Evolutionary conservation across 2,797 vertebrate species (phyloP), one percentile per base, ranked within the genome.

Genomic region (Chlorospingus semifuscus): DNA sequence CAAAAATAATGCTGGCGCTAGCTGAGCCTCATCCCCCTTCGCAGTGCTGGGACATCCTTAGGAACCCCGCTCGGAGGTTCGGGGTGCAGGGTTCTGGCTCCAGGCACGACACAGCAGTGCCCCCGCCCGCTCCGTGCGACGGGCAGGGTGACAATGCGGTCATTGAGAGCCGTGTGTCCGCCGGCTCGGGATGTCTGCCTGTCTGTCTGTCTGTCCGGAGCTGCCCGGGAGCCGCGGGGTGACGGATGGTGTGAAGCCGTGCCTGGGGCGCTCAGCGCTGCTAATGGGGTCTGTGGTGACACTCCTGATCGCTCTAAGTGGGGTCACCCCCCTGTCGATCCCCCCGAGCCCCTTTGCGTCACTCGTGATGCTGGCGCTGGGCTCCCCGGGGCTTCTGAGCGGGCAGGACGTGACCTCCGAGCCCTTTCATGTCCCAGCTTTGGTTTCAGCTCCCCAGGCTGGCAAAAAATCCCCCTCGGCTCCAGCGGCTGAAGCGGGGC

Each of bases 61-160:
- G 74, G 49, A 29, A 15, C 16, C 11, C 49, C 37, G 17, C 37
- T 4, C 2, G 1, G 4, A 56, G 15, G 9, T 8, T 66, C 9
- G 56, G 57, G 39, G 10, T 2, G 8, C 6, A 42, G 41, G 41
- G 41, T 17, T 17, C 22, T 59, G 37, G 9, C 36, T 30, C 30
- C 32, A 30, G 63, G 14, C 74, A 30, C 64, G 60, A 34, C 70
- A 1, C 63, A 17, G 55, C 72, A 6, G 49, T n/a, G 81, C 0
- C 68, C 37, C 41, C 14, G 3, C 13, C 63, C 4, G 18, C 2
- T 4, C 61, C 15, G 49, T 15, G 83, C 55, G 72, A 16, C 1
- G 42, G 69, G 36, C 36, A 27, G 16, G 89, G 89, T 71, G 93
- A 96, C 95, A 96, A 94, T 94, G 96, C 5, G 76, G 42, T 12